These are phyloP conservation scores for Anthrax anthrax DNA, from an alignment of 2,888 invertebrate species.

Conservation along the genomic window DNA sequence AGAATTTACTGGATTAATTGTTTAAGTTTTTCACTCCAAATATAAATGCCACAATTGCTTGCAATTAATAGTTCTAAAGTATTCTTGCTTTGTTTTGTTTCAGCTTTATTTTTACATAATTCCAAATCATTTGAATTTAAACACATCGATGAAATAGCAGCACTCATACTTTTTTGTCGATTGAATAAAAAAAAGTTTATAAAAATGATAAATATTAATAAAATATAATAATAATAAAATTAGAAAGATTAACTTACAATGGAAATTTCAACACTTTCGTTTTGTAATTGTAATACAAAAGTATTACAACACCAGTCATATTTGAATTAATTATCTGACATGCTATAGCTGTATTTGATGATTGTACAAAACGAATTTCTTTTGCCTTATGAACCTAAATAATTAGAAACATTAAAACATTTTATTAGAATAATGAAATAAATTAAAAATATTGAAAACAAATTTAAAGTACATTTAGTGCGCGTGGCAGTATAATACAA, in stretches of 20 bases:
- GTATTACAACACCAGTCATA: too few species aligned
- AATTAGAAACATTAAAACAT: too few species aligned
- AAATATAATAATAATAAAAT: background rate
- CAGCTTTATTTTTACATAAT: slow-evolving; percentile 19
- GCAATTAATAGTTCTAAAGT: slow-evolving; percentile 27
- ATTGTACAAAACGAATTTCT: slow-evolving; percentile 31
- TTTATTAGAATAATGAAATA: too few species aligned
- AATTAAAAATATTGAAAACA: too few species aligned
- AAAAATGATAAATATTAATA: too few species aligned
- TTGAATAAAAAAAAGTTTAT: too few species aligned
- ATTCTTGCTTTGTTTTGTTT: slow-evolving; percentile 20
- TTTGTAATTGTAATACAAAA: slow-evolving; percentile 25
- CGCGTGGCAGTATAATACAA: too few species aligned
- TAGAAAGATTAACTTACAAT: slow-evolving; percentile 21
- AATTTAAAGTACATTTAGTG: too few species aligned
- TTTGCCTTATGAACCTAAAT: too few species aligned
- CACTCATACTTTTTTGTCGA: background rate
- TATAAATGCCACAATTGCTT: slow-evolving; percentile 26
- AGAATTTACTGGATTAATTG: slow-evolving; percentile 25
- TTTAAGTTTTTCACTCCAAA: slow-evolving; percentile 32
- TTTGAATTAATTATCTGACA: slow-evolving; percentile 21
- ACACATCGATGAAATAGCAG: background rate
- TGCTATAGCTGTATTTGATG: slow-evolving; percentile 27
- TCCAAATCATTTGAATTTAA: slow-evolving; percentile 25
- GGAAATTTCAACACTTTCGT: slow-evolving; percentile 24